Conservation (phyloP, 2,888 invertebrate species). For the Caenorhabditis angaria region DNA sequence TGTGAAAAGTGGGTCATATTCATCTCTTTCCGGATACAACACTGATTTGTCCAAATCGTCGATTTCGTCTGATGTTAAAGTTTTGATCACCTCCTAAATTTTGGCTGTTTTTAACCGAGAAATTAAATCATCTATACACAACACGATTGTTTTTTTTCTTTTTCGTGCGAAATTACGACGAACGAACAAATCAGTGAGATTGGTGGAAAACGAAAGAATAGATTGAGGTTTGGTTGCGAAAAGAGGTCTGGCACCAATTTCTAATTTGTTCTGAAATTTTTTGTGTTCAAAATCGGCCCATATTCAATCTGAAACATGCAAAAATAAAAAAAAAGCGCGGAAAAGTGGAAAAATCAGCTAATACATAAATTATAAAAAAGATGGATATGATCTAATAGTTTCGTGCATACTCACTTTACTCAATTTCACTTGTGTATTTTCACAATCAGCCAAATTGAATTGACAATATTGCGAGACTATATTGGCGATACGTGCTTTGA, state of each 20-base stretch:
- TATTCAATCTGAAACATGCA: background rate
- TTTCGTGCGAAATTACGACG: conserved; percentile 13
- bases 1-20: conserved; percentile 55
- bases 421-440: conserved; percentile 55
- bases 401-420: conserved; percentile 50
- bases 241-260: too few relatives aligned
- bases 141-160: background rate
- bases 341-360: background rate
- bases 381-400: background rate
- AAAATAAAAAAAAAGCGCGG: conserved; percentile 3
- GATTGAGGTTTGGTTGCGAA: background rate
- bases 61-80: conserved; percentile 38
- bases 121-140: background rate
- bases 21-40: conserved; percentile 62
- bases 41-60: conserved; percentile 52
- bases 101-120: background rate
- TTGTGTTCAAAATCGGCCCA: background rate
- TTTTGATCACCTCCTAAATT: conserved; percentile 38
- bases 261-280: background rate
- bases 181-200: conserved; percentile 18
- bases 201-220: conserved; percentile 3
- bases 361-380: background rate
- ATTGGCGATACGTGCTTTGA: conserved; percentile 66
- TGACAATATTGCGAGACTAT: conserved; percentile 67
- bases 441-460: conserved; percentile 64